Base-by-base conservation (phyloP, 2,797 vertebrate genomes). In the Eidolon dupreanum region DNA sequence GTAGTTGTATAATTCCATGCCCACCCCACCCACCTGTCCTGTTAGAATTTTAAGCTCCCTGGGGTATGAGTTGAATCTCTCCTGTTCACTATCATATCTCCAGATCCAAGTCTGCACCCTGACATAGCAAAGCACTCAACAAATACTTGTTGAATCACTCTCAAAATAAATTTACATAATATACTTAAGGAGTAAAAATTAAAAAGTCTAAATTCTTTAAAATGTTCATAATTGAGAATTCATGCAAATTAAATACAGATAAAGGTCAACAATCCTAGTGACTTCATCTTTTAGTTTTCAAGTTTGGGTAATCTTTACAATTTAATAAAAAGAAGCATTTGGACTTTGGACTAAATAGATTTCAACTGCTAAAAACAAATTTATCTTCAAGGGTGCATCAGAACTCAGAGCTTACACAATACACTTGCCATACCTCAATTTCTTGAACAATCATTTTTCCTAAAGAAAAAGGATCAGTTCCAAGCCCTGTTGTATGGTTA, bases 331-430 rank as follows among this genome's bases (percentile, higher is more conserved):
- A 41, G 38, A 66, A 59, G 38, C 38, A 22, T 68, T 88, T 85
- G 46, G 38, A 87, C 68, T n/a, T n/a, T 31, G 26, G 51, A 90
- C 68, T 63, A 88, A 81, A 70, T 7, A 86, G 20, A 78, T 59
- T 59, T 71, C 31, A 92, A 89, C 66, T 3, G 38, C 38, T 87
- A 79, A 87, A 82, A 73, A 89, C 19, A 92, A 87, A 88, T 78
- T 79, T 65, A 90, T 36, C 31, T 85, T 83, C 51, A 87, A 83
- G 36, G 41, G 17, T 79, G 86, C 49, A 46, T 81, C n/a, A 92
- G 59, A 89, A 93, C 43, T 87, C 10, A 28, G 26, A 90, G 59
- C 41, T 94, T 81, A 84, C 31, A 79, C 31, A 61, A 46, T 53
- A 79, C 2, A 63, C 17, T 33, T 49, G n/a, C 20, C 66, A 59